phyloP scores from a whole-genome alignment of 1,140 invertebrate genomes.

The Archivesica marissinica region DNA sequence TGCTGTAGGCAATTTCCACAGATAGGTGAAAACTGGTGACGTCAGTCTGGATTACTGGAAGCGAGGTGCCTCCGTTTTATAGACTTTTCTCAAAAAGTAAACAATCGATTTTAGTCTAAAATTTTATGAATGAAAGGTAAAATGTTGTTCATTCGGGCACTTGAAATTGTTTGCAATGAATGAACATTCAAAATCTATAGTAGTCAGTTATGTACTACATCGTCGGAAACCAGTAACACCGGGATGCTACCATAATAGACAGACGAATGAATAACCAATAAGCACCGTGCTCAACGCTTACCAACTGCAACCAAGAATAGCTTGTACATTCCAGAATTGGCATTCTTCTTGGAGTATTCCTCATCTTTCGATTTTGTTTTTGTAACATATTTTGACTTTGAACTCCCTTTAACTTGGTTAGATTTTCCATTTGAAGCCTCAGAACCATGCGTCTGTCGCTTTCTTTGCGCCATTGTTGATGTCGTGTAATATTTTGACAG shows the following conservation, averaged over 20 bases:
- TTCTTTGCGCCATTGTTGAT: constrained; percentile 67
- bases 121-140: no score
- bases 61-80: no score
- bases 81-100: no score
- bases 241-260: constrained; percentile 33
- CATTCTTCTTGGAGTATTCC: constrained; percentile 37
- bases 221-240: no score
- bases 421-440: constrained; percentile 64
- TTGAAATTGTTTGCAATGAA: no score
- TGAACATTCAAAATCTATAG: no score
- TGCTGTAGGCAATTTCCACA: no score
- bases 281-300: constrained; percentile 5
- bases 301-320: constrained; percentile 45
- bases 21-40: no score
- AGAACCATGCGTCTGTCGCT: constrained; percentile 52
- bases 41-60: no score
- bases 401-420: constrained; percentile 12
- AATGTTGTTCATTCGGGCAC: no score
- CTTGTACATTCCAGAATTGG: constrained; percentile 50
- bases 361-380: constrained; percentile 39
- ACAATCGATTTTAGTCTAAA: no score
- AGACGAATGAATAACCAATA: constrained; percentile 46
- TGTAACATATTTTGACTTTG: constrained; percentile 3
- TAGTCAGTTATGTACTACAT: no score
- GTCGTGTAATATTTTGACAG: constrained; percentile 63